phyloP scores from a whole-genome alignment of 2,113 vertebrate species.

The Alligator mississippiensis region DNA sequence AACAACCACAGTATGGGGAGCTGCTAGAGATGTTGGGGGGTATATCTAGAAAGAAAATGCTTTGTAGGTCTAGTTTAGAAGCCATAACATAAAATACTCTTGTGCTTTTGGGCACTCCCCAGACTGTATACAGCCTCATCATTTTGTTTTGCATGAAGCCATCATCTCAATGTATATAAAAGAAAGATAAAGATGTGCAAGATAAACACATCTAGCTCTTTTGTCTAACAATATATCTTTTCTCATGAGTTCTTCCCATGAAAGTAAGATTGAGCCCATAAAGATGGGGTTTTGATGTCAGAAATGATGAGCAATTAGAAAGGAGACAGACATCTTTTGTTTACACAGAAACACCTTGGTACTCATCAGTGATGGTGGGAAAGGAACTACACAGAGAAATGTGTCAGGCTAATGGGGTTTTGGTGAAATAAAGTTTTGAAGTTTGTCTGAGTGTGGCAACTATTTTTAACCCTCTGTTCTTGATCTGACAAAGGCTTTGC shows the following conservation, averaged over 20 bases:
- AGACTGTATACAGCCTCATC: background rate
- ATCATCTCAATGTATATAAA: background rate
- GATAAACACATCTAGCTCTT: background rate
- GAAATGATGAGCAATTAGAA: background rate
- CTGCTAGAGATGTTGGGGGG: too few relatives aligned
- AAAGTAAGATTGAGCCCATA: background rate
- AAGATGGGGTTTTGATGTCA: background rate
- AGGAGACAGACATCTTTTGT: background rate
- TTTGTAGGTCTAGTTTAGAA: background rate
- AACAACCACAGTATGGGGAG: rapidly evolving
- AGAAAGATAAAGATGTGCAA: background rate
- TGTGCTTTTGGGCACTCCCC: background rate
- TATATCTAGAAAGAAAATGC: background rate
- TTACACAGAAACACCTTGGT: rapidly evolving
- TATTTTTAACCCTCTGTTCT: background rate
- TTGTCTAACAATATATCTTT: background rate
- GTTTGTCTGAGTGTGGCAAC: background rate
- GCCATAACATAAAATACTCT: background rate
- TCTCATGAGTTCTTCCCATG: background rate
- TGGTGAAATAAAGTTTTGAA: background rate
- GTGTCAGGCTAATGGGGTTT: rapidly evolving
- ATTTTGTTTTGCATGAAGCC: background rate
- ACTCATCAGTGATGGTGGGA: background rate
- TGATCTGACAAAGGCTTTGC: background rate
- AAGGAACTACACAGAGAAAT: background rate